Evolutionary conservation across 2,888 invertebrate species (phyloP), one percentile per base, ranked within the genome.

Genomic region (Drosophila longiperda): DNA sequence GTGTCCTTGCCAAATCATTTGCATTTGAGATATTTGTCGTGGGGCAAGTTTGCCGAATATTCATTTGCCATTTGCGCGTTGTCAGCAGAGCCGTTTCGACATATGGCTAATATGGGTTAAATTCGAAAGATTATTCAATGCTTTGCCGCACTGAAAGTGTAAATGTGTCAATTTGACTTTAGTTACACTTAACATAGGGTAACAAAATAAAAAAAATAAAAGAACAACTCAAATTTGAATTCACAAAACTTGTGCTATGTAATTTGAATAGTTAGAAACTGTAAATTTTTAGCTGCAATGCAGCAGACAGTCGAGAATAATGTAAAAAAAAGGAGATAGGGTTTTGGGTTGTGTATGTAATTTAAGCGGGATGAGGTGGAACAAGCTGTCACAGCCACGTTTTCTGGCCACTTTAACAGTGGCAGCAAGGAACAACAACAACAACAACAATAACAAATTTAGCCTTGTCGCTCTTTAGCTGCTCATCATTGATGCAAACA

Each of bases 401-500:
- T 80, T 80, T 80, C 66, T 70, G 76, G 80, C 60, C 77, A 77
- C 77, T 77, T 80, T 71, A 80, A 80, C 58, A 75, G 49, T 48
- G 50, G 54, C 45, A 54, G 61, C 63, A 23, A 45, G 45, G 4
- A 15, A 45, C 45, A 70, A n/a, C 54, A 50, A 33, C 29, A 34
- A 15, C 38, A 40, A 36, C 32, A 54, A 9, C 26, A 26, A 1
- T 17, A 15, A 34, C 8, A 15, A 29, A 23, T 17, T 23, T 34
- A 40, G 26, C 50, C 26, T 26, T 52, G 34, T 52, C 66, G 53
- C 60, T 58, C 9, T 70, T 36, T 48, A 42, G 45, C 54, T 65
- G 78, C 87, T 89, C 87, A 87, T 87, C 87, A 87, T 73, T 89
- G 82, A 87, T 80, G 87, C 89, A 87, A 89, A 87, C 86, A 87